phyloP scores from a whole-genome alignment of 1,140 invertebrate genomes.

The Drosophila orena region DNA sequence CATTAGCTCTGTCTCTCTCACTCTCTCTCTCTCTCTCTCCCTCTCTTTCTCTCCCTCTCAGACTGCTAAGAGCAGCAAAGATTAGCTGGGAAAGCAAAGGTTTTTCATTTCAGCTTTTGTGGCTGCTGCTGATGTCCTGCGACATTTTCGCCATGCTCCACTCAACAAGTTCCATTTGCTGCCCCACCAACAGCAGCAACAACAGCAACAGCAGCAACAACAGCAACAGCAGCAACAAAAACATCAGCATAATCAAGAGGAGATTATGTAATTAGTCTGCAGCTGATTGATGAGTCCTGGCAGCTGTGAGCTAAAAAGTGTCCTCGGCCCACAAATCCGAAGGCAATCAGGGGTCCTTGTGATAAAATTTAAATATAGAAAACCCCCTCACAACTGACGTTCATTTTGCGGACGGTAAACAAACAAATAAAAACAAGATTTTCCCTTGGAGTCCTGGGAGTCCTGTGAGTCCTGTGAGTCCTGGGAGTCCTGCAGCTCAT shows the following conservation, averaged over 20 bases:
- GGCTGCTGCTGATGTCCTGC: conserved; percentile 20
- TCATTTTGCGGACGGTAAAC: conserved; percentile 83
- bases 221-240: conserved; percentile 14
- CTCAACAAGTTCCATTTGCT: conserved; percentile 51
- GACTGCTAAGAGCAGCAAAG: background rate
- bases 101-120: conserved; percentile 13
- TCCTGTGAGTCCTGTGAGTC: background rate
- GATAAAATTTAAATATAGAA: conserved; percentile 82
- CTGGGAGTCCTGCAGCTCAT: conserved; percentile 36
- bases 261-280: conserved; percentile 85
- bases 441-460: conserved; percentile 25
- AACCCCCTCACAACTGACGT: conserved; percentile 42
- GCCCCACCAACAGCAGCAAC: conserved; percentile 11
- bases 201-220: conserved; percentile 45
- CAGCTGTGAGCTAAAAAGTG: conserved; percentile 64
- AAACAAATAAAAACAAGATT: conserved; percentile 84
- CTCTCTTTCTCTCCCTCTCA: no score
- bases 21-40: no score
- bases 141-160: conserved; percentile 28
- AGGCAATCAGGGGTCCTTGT: conserved; percentile 70
- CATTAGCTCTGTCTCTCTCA: background rate
- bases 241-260: conserved; percentile 80
- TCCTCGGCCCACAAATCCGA: conserved; percentile 37
- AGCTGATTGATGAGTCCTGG: conserved; percentile 84
- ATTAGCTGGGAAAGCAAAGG: conserved; percentile 39